Base-by-base conservation (phyloP, 2,113 vertebrate species). In the Rhabdomys dilectus region DNA sequence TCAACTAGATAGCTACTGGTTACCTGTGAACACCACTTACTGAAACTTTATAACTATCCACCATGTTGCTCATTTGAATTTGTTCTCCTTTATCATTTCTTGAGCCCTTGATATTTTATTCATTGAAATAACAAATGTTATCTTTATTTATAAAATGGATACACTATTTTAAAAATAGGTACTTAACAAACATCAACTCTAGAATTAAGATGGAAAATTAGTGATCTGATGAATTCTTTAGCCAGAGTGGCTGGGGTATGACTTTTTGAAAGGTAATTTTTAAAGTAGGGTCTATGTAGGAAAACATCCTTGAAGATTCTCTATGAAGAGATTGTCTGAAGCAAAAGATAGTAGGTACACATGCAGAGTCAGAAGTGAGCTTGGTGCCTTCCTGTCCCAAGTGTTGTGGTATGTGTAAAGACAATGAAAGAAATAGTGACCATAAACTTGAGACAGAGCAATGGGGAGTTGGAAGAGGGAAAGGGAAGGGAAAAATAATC, bases 101-200 rank as follows among this genome's bases (percentile, higher is more conserved):
- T 66, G 39, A 82, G 36, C 34, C 19, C 80, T 88, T 94, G n/a
- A 48, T 45, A 68, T 92, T 66, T n/a, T 24, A 89, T 56, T 45
- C 22, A 24, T 76, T 60, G 45, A 85, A 76, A 75, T 26, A 91
- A 73, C 36, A 56, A 73, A 51, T 81, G 9, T 26, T 34, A 10
- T 93, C 36, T 84, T 77, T 48, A 42, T 78, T 89, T 93, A 53
- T 62, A 78, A 95, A 81, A 56, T 78, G 26, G 22, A 81, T 34
- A 93, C 21, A 36, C 82, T 62, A 88, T 24, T 16, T 26, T 45
- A 39, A 76, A 84, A 84, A 24, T 15, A 88, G 6, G 4, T 88
- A 36, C 26, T 42, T 77, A 76, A 76, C 22, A 66, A n/a, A 76
- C 17, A 45, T 51, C 39, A 45, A 53, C 11, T 87, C 8, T 4